These are phyloP conservation scores for Acrocyrtus sp. DNA, from an alignment of 2,888 invertebrate genomes.

Conservation along the genomic window DNA sequence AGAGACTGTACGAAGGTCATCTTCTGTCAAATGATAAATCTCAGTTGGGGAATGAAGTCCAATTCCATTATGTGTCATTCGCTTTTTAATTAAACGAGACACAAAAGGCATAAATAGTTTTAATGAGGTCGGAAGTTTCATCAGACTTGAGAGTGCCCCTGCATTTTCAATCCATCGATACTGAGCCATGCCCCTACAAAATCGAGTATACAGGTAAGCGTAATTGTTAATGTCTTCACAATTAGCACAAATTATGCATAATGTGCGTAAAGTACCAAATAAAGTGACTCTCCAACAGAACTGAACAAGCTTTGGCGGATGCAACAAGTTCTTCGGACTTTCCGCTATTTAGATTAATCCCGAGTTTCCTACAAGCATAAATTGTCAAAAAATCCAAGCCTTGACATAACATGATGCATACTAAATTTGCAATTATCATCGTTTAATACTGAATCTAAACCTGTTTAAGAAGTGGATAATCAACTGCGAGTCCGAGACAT, in stretches of 20 bases:
- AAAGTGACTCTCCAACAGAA: slow-evolving; percentile 66
- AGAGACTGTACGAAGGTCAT: slow-evolving; percentile 52
- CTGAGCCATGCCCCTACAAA: slow-evolving; percentile 8
- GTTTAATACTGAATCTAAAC: too few species aligned
- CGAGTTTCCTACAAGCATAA: slow-evolving; percentile 64
- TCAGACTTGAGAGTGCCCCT: neutral
- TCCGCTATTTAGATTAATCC: slow-evolving; percentile 64
- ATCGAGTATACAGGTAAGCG: too few species aligned
- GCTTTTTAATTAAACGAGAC: slow-evolving; percentile 4
- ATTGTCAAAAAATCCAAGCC: too few species aligned
- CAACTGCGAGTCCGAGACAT: slow-evolving; percentile 66
- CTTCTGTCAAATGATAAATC: slow-evolving; percentile 44
- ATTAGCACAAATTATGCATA: too few species aligned
- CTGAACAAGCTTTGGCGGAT: slow-evolving; percentile 65
- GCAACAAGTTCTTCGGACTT: slow-evolving; percentile 64
- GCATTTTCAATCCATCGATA: slow-evolving; percentile 15
- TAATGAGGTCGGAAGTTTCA: slow-evolving; percentile 13
- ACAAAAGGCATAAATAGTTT: neutral
- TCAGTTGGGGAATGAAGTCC: slow-evolving; percentile 53
- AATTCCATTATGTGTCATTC: slow-evolving; percentile 50
- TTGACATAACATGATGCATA: slow-evolving; percentile 65
- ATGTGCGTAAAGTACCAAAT: slow-evolving; percentile 65
- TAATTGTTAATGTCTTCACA: too few species aligned
- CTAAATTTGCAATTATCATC: too few species aligned
- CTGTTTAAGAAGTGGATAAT: slow-evolving; percentile 66